Evolutionary conservation across 2,888 invertebrate species (phyloP).

Genomic region (Lepidocyrtinus sp.): DNA sequence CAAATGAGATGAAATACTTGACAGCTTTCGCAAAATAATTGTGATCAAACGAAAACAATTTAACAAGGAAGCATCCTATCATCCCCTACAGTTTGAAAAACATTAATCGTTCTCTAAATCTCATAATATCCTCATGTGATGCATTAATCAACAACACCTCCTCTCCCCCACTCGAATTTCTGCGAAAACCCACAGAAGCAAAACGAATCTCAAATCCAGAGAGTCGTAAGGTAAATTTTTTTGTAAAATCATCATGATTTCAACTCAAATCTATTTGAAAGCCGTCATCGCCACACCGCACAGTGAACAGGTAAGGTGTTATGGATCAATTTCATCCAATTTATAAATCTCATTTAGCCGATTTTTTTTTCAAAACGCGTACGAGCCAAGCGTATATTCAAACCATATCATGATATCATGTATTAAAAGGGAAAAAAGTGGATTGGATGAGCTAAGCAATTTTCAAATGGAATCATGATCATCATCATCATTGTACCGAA

Average conservation of each 20-base stretch:
- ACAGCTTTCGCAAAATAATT: no score
- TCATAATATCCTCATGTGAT: neutral
- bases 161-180: neutral
- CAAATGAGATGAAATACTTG: no score
- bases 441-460: constrained; percentile 47
- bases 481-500: constrained; percentile 11
- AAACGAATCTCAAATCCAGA: neutral
- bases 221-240: neutral
- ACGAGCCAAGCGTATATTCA: neutral
- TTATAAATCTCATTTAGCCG: constrained; percentile 54
- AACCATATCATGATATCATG: constrained; percentile 2
- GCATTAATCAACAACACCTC: no score
- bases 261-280: neutral
- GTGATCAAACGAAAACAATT: neutral
- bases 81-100: no score
- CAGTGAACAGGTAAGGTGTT: constrained; percentile 37
- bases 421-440: constrained; percentile 23
- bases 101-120: no score
- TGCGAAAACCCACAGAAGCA: neutral
- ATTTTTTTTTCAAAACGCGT: neutral
- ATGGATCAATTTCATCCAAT: constrained; percentile 60
- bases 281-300: neutral
- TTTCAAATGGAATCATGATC: constrained; percentile 52
- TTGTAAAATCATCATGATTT: neutral
- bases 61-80: neutral